A percentile compares a stretch with the other conserved stretches of the same genome.
phyloP scores from a whole-genome alignment of 2,888 invertebrate species.

The Micropterix aruncella region DNA sequence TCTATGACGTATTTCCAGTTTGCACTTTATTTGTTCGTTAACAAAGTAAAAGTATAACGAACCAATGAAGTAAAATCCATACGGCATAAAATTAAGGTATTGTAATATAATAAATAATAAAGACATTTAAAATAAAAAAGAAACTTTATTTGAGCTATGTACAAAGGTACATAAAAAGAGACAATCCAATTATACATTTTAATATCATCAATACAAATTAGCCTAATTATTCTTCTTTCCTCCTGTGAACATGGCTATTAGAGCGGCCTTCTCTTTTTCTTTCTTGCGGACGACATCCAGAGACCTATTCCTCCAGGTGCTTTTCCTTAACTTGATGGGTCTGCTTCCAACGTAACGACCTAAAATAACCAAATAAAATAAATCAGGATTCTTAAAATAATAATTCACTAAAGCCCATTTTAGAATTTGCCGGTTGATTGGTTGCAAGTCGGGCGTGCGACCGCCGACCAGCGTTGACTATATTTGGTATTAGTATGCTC shows the following conservation, averaged over 20 bases:
- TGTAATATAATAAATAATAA: too few relatives aligned
- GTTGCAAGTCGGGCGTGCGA: too few relatives aligned
- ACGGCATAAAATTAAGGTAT: too few relatives aligned
- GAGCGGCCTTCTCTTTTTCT: slow-evolving; percentile 84
- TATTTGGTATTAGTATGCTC: too few relatives aligned
- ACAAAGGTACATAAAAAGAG: not conserved
- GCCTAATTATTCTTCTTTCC: slow-evolving; percentile 36
- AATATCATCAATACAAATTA: slow-evolving; percentile 6
- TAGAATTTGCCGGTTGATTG: too few relatives aligned
- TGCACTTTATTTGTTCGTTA: too few relatives aligned
- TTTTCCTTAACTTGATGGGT: slow-evolving; percentile 94
- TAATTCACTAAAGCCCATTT: too few relatives aligned
- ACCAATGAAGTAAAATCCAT: too few relatives aligned
- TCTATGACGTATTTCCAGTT: too few relatives aligned
- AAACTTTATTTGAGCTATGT: not conserved
- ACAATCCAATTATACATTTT: not conserved
- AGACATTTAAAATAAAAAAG: too few relatives aligned
- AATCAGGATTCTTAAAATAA: not conserved
- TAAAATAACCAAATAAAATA: slow-evolving; percentile 17
- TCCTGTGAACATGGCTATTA: slow-evolving; percentile 58
- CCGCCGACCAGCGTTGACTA: too few relatives aligned
- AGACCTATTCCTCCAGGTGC: slow-evolving; percentile 89
- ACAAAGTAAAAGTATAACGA: too few relatives aligned
- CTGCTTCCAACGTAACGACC: slow-evolving; percentile 97
- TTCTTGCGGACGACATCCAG: slow-evolving; percentile 90